A percentile compares a stretch with the other conserved stretches of the same genome.
These are phyloP conservation scores for Podarcis raffonei DNA, from an alignment of 2,113 vertebrate species.

Conservation along the genomic window DNA sequence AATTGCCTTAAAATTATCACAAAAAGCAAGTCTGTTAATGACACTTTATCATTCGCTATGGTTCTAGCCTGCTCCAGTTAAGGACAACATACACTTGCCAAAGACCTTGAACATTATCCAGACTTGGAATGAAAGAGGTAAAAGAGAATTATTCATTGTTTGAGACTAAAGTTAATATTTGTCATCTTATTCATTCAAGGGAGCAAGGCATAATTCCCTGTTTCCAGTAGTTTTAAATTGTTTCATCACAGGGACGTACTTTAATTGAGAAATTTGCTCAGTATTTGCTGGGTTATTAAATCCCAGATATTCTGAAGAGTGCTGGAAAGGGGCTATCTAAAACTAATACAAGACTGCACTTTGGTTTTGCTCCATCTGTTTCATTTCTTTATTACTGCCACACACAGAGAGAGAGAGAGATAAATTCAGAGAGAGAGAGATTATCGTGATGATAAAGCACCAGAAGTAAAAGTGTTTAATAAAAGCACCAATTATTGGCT, in stretches of 20 bases:
- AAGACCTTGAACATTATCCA: slow-evolving; percentile 46
- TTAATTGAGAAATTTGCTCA: slow-evolving; percentile 45
- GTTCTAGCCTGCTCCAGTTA: slow-evolving; percentile 46
- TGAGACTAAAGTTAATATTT: slow-evolving; percentile 25
- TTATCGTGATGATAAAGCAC: slow-evolving; percentile 8
- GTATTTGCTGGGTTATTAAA: slow-evolving; percentile 58
- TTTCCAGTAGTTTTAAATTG: slow-evolving; percentile 43
- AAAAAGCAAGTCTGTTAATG: not conserved
- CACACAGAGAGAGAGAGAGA: no score
- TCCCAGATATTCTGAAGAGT: slow-evolving; percentile 42
- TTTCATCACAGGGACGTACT: slow-evolving; percentile 25
- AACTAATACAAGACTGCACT: slow-evolving; percentile 43
- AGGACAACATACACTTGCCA: slow-evolving; percentile 47
- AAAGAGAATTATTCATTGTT: slow-evolving; percentile 33
- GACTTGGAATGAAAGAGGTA: slow-evolving; percentile 27
- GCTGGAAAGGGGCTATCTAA: slow-evolving; percentile 39
- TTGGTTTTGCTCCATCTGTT: slow-evolving; percentile 56
- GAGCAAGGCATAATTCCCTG: slow-evolving; percentile 42
- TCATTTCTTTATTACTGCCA: slow-evolving; percentile 38
- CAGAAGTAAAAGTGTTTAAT: slow-evolving; percentile 10
- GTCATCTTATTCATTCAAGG: slow-evolving; percentile 8
- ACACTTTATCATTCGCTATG: not conserved
- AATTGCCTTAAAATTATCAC: not conserved
- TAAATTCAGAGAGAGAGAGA: no score
- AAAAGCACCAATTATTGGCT: slow-evolving; percentile 32